These are phyloP conservation scores for Rynchops niger DNA, from an alignment of 2,113 vertebrate species.

Conservation along the genomic window DNA sequence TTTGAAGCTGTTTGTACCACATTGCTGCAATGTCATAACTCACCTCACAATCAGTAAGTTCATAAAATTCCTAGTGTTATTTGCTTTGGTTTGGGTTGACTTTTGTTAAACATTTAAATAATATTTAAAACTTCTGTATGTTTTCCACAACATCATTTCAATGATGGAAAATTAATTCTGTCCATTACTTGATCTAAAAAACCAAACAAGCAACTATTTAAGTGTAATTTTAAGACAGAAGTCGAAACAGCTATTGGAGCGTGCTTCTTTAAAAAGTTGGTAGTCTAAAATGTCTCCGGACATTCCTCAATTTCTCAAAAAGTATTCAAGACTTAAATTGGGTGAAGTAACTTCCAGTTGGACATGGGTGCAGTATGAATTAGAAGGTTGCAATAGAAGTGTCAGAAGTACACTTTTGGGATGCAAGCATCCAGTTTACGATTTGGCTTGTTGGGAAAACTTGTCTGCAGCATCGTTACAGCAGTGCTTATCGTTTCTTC, in stretches of 20 bases:
- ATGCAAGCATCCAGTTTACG: background rate
- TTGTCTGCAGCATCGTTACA: background rate
- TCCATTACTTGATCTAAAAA: background rate
- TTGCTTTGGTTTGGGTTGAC: background rate
- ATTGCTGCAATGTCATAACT: constrained; percentile 91
- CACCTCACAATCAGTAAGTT: constrained; percentile 95
- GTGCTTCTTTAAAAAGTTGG: background rate
- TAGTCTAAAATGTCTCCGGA: background rate
- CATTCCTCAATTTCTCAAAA: background rate
- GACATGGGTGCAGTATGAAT: background rate
- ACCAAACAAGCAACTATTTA: background rate
- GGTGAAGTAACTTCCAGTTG: background rate
- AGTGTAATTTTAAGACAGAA: background rate
- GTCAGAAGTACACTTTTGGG: background rate
- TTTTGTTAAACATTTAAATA: background rate
- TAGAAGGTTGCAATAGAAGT: background rate
- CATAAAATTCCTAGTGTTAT: background rate
- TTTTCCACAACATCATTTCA: background rate
- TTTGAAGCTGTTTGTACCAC: constrained; percentile 93
- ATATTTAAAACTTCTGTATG: background rate
- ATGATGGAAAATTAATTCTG: background rate
- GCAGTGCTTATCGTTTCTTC: background rate
- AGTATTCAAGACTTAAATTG: background rate
- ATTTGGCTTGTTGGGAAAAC: background rate
- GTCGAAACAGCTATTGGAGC: background rate